phyloP scores from a whole-genome alignment of 2,888 invertebrate genomes.

The Desoria tigrina region DNA sequence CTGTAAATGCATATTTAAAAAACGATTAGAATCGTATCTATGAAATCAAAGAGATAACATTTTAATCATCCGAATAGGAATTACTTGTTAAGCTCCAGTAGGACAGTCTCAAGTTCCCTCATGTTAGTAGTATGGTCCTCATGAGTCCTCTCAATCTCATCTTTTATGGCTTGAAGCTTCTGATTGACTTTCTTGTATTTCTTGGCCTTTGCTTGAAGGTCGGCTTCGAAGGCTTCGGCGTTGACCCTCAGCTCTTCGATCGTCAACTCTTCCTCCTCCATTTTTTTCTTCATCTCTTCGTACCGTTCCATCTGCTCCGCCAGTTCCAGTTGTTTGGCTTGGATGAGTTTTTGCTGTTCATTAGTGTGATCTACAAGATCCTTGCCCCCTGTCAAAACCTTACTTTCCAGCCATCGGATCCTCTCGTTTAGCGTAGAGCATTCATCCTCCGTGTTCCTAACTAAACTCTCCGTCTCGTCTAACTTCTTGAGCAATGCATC shows the following conservation, averaged over 20 bases:
- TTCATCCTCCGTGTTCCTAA: conserved; percentile 38
- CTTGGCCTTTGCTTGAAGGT: conserved; percentile 85
- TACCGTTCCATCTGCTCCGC: conserved; percentile 76
- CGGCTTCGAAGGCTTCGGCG: too few species aligned
- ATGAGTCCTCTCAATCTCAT: conserved; percentile 88
- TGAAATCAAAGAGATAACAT: conserved; percentile 33
- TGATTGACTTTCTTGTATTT: conserved; percentile 90
- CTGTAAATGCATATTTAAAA: conserved; percentile 75
- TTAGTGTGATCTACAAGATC: conserved; percentile 94
- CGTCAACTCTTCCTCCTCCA: conserved; percentile 91
- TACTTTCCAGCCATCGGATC: conserved; percentile 83
- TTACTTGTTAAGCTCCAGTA: conserved; percentile 24
- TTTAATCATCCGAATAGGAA: too few species aligned
- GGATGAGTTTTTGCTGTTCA: conserved; percentile 79
- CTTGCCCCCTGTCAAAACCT: conserved; percentile 79
- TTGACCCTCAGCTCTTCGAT: conserved; percentile 89
- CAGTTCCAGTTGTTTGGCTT: conserved; percentile 65
- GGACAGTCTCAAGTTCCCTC: conserved; percentile 1
- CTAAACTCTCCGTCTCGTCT: conserved; percentile 18
- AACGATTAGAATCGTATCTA: too few species aligned
- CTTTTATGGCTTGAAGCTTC: conserved; percentile 85
- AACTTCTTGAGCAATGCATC: conserved; percentile 22
- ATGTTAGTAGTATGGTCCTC: conserved; percentile 62
- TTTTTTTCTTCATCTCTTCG: conserved; percentile 88
- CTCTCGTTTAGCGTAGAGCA: conserved; percentile 68